phyloP scores from a whole-genome alignment of 2,888 invertebrate genomes.

The Creontiades dilutus region DNA sequence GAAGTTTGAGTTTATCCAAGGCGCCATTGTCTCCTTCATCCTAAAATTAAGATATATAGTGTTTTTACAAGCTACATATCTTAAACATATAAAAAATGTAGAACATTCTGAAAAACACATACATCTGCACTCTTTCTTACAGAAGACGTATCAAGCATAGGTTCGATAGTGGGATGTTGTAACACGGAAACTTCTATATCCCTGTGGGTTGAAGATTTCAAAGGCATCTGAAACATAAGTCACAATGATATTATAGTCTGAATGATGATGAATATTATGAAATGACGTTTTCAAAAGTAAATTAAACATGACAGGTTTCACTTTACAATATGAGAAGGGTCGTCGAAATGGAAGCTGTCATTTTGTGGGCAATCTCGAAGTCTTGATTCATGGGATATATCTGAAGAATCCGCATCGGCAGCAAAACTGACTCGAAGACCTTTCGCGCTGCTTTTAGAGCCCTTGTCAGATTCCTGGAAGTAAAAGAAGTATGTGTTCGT shows the following conservation, averaged over 20 bases:
- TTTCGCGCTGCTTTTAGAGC: slow-evolving; percentile 71
- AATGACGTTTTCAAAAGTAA: too few species aligned
- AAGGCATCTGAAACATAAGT: slow-evolving; percentile 33
- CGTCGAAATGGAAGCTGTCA: slow-evolving; percentile 64
- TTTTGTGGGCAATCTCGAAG: slow-evolving; percentile 72
- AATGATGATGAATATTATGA: too few species aligned
- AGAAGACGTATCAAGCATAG: slow-evolving; percentile 9
- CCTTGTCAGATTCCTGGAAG: slow-evolving; percentile 65
- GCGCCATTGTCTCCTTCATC: not conserved
- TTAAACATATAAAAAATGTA: not conserved
- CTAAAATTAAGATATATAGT: not conserved
- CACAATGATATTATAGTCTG: not conserved
- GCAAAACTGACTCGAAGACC: slow-evolving; percentile 75
- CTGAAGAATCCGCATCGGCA: slow-evolving; percentile 57
- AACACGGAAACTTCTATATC: slow-evolving; percentile 48
- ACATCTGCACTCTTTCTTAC: not conserved
- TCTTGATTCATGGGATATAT: slow-evolving; percentile 67
- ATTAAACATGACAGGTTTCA: not conserved
- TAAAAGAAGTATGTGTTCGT: too few species aligned
- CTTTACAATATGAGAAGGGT: slow-evolving; percentile 54
- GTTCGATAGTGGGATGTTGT: slow-evolving; percentile 17
- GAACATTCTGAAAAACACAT: not conserved
- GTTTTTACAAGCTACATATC: not conserved
- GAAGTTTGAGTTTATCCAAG: slow-evolving; percentile 64
- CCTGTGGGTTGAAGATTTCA: slow-evolving; percentile 60